phyloP scores from a whole-genome alignment of 2,797 vertebrate species.

The Siniperca obscura region DNA sequence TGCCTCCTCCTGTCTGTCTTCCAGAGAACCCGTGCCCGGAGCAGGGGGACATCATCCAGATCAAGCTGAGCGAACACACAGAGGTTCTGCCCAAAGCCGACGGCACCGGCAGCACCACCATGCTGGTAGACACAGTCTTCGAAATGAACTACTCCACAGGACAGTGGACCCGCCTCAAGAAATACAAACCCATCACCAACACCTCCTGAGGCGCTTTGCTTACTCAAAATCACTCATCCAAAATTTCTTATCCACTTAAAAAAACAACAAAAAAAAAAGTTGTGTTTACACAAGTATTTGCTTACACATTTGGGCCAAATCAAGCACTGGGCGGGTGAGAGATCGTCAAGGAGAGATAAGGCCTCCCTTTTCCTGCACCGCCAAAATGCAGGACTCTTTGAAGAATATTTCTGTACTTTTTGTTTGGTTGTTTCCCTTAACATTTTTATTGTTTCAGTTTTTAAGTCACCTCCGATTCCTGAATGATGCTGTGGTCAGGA shows the following conservation, averaged over 20 bases:
- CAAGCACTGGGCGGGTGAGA: conserved; percentile 38
- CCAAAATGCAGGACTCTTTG: conserved; percentile 65
- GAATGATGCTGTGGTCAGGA: conserved; percentile 43
- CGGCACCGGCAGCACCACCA: conserved; percentile 98
- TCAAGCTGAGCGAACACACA: conserved; percentile 98
- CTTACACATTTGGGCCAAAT: conserved; percentile 72
- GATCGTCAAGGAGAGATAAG: conserved; percentile 63
- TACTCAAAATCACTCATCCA: neutral
- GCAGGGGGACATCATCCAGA: conserved; percentile 99
- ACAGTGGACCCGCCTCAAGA: conserved; percentile 99
- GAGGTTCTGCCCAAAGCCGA: conserved; percentile 96
- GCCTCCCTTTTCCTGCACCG: conserved; percentile 68
- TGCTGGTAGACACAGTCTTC: conserved; percentile 99
- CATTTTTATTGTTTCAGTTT: conserved; percentile 71
- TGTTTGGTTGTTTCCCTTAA: conserved; percentile 52
- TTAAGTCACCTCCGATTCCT: conserved; percentile 63
- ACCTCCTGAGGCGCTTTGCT: conserved; percentile 86
- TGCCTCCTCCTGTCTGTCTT: conserved; percentile 6
- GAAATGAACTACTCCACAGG: conserved; percentile 99
- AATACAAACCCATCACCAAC: conserved; percentile 99
- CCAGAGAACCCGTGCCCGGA: conserved; percentile 99
- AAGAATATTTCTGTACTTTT: conserved; percentile 59
- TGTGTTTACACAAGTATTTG: conserved; percentile 68
- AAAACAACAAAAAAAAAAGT: conserved; percentile 2
- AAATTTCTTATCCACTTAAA: conserved; percentile 29